Evolutionary conservation across 2,797 vertebrate genomes (phyloP), one percentile per base, ranked within the genome.

Genomic region (Liparis tanakae): DNA sequence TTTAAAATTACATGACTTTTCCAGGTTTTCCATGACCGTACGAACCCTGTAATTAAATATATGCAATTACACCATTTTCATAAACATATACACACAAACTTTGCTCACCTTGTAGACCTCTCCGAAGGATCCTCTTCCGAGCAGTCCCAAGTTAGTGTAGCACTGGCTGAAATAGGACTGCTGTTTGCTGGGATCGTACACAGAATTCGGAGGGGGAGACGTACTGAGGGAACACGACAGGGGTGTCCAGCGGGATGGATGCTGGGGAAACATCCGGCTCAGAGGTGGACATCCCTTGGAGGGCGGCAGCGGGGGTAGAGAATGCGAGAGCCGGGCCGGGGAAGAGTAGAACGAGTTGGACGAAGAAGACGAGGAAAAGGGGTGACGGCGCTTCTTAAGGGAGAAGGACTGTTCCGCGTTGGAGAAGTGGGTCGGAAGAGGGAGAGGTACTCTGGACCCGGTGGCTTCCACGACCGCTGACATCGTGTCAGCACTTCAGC

Each of bases 61-160:
- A 30, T 50, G 10, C 20, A 48, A 20, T 44, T 39, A 18, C 7
- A 36, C 13, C 5, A 0, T 6, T 67, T 65, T 58, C 0, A 57
- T 48, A 15, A 0, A 62, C 25, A 70, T 34, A 73, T 4, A n/a
- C 5, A 37, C 1, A 30, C 7, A 18, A 3, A 50, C 43, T 17
- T 20, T 61, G 9, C 87, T 93, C 70, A 97, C 96, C 95, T 97
- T 97, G 85, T 95, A 97, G 18, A 98, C 97, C 71, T 97, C 96
- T n/a, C 97, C 97, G 0, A 96, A 98, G 2, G 96, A 98, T 56
- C 97, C 97, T 1, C 93, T 92, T 13, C 97, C 97, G 67, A 98
- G 88, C 44, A 94, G 90, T 53, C 95, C 95, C 30, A 98, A 90
- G 79, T 93, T 95, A 73, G 92, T 93, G 89, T 97, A 98, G 73